Base-by-base conservation (phyloP, 2,797 vertebrate genomes). In the Ceryle rudis region DNA sequence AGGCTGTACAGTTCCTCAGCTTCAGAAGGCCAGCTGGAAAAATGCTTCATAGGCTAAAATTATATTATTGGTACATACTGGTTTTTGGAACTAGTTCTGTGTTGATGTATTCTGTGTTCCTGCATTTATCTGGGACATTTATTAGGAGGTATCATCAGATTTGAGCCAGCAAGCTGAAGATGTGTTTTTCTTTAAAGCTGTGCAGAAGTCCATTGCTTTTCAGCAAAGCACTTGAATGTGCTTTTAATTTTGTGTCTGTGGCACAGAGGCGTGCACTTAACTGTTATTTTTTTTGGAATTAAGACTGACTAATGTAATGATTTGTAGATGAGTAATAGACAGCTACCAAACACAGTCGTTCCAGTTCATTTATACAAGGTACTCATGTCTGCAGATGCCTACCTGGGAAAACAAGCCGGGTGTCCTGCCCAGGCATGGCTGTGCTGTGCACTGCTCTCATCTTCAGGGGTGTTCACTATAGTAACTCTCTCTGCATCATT, bases 401-500 rank as follows among this genome's bases (percentile, higher is more conserved):
- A 41, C 71, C 81, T 61, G 61, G 33, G 33, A 73, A 75, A 57
- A 87, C 2, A 20, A 42, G 47, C 33, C 42, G 44, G 70, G 35
- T n/a, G 86, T n/a, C 37, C 16, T 4, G 9, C 67, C 60, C 9
- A 41, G 83, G 55, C 58, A 75, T 42, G 54, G n/a, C 55, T 55
- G 42, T 46, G 31, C 54, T 10, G 15, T 28, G 39, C 2, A 2
- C 86, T 71, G 61, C 52, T 65, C 60, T 70, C 5, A 0, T 35
- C 70, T 57, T 70, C 85, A 41, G 82, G 26, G 44, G 15, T 67
- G 29, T 51, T 89, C 28, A 11, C 69, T 54, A 5, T 21, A 71
- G 60, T 81, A 91, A 81, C n/a, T 20, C 70, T 70, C 66, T 44
- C 74, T 94, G 83, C 74, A 85, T 81, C 94, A 71, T 74, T 96